Evolutionary conservation across 2,888 invertebrate species (phyloP), one percentile per base, ranked within the genome.

Genomic region (Glaucopsyche alexis): DNA sequence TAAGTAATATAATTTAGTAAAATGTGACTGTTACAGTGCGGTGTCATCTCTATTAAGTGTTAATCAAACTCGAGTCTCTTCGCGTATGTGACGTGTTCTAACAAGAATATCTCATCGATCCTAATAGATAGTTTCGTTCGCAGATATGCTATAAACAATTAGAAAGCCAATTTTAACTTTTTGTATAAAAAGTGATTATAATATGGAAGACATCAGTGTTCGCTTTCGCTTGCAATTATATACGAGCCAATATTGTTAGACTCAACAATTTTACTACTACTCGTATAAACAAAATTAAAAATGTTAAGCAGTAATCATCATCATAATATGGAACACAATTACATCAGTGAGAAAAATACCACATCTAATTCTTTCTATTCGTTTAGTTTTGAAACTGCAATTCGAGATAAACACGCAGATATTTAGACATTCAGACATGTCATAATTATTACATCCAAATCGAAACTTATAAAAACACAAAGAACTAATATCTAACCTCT

Each of bases 91-190:
- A 69, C 69, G 69, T 49, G 69, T 11, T 69, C 69, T 47, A 69
- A 69, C 69, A 47, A 65, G 64, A 64, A 40, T 65, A 29, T 69
- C 69, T 69, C 49, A 49, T 29, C 69, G 69, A 69, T 69, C 45
- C 69, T 69, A 69, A 69, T 69, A 47, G 49, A 69, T 49, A 69
- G 29, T 29, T 47, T 29, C 40, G 42, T 42, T 42, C 60, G 60
- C 42, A 42, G 66, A 29, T 42, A 66, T 14, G 66, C n/a, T 47
- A 69, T 19, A 69, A 47, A 69, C 47, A 69, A 69, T 69, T 49
- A 69, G 45, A 69, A 69, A 47, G 69, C 29, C 11, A 45, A 19
- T 42, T 69, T 49, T 47, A 47, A 47, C 49, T 49, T 69, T 47
- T 29, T 69, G 49, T 49, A 69, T 49, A 69, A 47, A 69, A 69